Evolutionary conservation across 2,888 invertebrate genomes (phyloP).

Genomic region (Rhamnusium bicolor): DNA sequence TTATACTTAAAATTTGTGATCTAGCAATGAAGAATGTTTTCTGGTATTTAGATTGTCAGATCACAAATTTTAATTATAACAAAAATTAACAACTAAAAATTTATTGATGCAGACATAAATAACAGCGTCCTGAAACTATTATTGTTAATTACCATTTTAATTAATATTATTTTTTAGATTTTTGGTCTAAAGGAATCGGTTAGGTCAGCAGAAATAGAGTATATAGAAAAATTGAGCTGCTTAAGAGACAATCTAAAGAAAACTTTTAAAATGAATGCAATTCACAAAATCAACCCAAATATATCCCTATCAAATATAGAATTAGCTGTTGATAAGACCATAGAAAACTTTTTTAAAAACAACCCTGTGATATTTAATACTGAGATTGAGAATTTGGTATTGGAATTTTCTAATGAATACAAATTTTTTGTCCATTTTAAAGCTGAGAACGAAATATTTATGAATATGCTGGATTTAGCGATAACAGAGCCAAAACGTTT

Average conservation of each 20-base stretch:
- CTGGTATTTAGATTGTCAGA: no score
- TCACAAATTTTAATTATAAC: no score
- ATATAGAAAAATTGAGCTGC: constrained; percentile 78
- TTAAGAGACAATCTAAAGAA: constrained; percentile 62
- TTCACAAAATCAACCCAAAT: constrained; percentile 63
- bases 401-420: constrained; percentile 48
- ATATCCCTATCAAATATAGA: constrained; percentile 72
- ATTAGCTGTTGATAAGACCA: constrained; percentile 76
- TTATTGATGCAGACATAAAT: no score
- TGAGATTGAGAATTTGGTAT: constrained; percentile 58
- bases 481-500: constrained; percentile 61
- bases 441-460: constrained; percentile 66
- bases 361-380: constrained; percentile 61
- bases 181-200: constrained; percentile 79
- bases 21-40: no score
- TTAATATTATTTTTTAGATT: constrained; percentile 72
- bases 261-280: constrained; percentile 65
- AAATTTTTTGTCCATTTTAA: constrained; percentile 59
- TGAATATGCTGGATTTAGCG: constrained; percentile 68
- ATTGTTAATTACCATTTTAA: no score
- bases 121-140: no score
- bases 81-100: no score
- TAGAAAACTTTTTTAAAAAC: constrained; percentile 73
- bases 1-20: no score
- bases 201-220: constrained; percentile 79